Base-by-base conservation (phyloP, 1,140 invertebrate species). In the Lysiphlebus fabarum region DNA sequence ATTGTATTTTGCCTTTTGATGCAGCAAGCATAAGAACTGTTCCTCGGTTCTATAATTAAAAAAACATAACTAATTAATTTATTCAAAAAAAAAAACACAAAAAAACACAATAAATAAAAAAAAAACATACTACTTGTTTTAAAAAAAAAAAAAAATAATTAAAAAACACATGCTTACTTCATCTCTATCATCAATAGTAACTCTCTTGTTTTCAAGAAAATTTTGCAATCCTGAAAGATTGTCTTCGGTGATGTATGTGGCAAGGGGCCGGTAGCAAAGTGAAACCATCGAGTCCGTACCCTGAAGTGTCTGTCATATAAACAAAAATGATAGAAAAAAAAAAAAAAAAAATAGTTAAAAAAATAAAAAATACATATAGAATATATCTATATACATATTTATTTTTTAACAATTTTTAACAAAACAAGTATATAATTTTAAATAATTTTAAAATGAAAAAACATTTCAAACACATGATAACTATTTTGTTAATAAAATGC, bases 21-120 rank as follows among this genome's bases (percentile, higher is more conserved):
- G 91, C 86, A 17, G 94, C 93, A 63, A 91, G 82, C 85, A 96
- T 95, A 69, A 98, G 87, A 48, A 91, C 90, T 43, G 94, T 96
- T 56, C 89, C 88, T 56, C 92, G 92, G 86, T 94, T 94, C 91
- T 96, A 73, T 47, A 40, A 53, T 5, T 10, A 59, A 60, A 56
- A 26, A 45, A 49, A 59, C n/a, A n/a, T 49, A 38, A 14, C 11
- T 50, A 7, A 53, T 44, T 0, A 5, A 56, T n/a, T 4, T 14
- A 34, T 53, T 59, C 17, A 26, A 26, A 26, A 26, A 26, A 26
- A 17, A 17, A 17, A 17, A 17, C n/a, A n/a, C n/a, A 5, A 36
- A 17, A 59, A 61, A 51, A 34, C 6, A 42, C 42, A 51, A 53
- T 0, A 62, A 38, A 58, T 56, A 9, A 4, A 36, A 56, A 64